Evolutionary conservation across 2,888 invertebrate genomes (phyloP).

Genomic region (Synergus laeviventris): DNA sequence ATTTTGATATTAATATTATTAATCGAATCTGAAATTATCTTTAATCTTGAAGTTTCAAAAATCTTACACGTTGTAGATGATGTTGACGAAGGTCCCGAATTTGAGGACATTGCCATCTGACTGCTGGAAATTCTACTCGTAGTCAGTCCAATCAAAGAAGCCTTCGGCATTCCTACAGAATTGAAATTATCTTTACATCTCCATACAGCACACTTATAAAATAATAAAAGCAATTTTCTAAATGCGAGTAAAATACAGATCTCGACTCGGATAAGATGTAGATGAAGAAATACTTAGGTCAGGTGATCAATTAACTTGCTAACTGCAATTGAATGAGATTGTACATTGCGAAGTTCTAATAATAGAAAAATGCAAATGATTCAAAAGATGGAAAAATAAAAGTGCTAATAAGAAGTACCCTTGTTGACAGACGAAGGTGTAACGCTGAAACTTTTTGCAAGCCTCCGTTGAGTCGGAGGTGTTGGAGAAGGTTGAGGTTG

Average conservation of each 20-base stretch:
- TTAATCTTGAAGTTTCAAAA: neutral
- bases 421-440: slow-evolving; percentile 83
- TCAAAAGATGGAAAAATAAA: neutral
- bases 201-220: neutral
- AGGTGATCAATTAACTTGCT: neutral
- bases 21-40: slow-evolving; percentile 9
- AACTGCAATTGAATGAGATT: neutral
- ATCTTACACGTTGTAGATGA: slow-evolving; percentile 82
- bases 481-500: slow-evolving; percentile 83
- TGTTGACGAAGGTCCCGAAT: slow-evolving; percentile 83
- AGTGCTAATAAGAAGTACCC: slow-evolving; percentile 75
- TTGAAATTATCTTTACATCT: neutral
- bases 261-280: neutral
- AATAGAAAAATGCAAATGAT: neutral
- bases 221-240: neutral
- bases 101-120: slow-evolving; percentile 82
- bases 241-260: neutral
- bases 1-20: neutral
- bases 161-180: slow-evolving; percentile 85
- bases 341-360: neutral
- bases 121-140: slow-evolving; percentile 84
- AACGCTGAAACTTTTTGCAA: slow-evolving; percentile 95
- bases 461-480: slow-evolving; percentile 90
- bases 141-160: slow-evolving; percentile 87
- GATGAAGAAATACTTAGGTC: neutral